These are phyloP conservation scores for Thera obeliscata DNA, from an alignment of 2,888 invertebrate species.

Conservation along the genomic window DNA sequence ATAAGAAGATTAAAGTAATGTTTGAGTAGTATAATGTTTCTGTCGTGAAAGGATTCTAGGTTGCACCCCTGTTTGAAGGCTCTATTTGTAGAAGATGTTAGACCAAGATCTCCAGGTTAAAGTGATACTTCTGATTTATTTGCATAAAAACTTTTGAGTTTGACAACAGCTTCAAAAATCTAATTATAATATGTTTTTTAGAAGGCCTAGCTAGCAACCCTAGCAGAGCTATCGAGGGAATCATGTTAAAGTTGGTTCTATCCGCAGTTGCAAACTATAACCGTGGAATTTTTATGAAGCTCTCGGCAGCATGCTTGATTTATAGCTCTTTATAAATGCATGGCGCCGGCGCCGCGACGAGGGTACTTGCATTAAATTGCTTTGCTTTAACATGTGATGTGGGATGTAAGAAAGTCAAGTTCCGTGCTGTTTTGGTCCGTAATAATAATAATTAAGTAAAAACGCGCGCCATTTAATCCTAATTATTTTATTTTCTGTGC, in stretches of 20 bases:
- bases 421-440: not conserved
- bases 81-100: no score
- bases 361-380: constrained; percentile 21
- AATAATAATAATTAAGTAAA: not conserved
- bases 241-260: not conserved
- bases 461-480: no score
- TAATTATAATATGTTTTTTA: no score
- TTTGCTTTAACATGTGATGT: not conserved
- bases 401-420: not conserved
- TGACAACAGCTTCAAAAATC: no score
- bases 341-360: constrained; percentile 13
- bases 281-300: constrained; percentile 17
- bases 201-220: not conserved
- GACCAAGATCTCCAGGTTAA: no score
- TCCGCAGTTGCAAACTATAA: constrained; percentile 7
- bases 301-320: constrained; percentile 12
- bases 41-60: no score
- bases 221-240: constrained; percentile 1
- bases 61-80: no score
- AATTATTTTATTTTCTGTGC: no score
- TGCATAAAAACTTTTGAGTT: no score
- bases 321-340: constrained; percentile 19
- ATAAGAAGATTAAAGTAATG: no score
- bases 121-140: no score
- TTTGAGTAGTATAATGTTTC: no score